phyloP scores from a whole-genome alignment of 2,888 invertebrate genomes.

The Quadroppia sp. region DNA sequence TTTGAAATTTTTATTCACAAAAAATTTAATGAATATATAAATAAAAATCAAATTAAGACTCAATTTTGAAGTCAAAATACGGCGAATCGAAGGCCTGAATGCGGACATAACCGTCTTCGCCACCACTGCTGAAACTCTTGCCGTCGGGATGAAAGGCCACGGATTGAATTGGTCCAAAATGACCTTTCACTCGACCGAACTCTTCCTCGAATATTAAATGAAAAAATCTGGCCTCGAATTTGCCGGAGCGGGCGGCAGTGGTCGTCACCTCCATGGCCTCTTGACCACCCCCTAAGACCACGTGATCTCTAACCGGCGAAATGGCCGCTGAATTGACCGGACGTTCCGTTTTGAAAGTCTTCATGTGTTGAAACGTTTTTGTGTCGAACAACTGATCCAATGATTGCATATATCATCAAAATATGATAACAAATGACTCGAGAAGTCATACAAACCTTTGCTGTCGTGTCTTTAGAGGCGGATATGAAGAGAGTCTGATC shows the following conservation, averaged over 20 bases:
- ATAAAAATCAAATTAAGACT: slow-evolving; percentile 61
- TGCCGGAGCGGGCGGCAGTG: slow-evolving; percentile 86
- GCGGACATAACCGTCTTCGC: slow-evolving; percentile 97
- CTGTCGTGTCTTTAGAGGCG: slow-evolving; percentile 92
- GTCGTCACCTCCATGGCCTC: slow-evolving; percentile 99
- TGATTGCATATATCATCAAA: slow-evolving; percentile 42
- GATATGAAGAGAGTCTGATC: slow-evolving; percentile 95
- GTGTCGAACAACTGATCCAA: slow-evolving; percentile 70
- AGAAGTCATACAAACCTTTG: slow-evolving; percentile 60
- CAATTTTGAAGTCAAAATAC: slow-evolving; percentile 93
- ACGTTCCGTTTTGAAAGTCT: slow-evolving; percentile 94
- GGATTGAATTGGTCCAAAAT: slow-evolving; percentile 99
- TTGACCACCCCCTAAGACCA: slow-evolving; percentile 96
- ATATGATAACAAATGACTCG: neutral
- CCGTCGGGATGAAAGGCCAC: slow-evolving; percentile 97
- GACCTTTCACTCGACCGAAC: slow-evolving; percentile 95
- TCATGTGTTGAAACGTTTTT: slow-evolving; percentile 75
- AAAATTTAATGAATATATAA: too few relatives aligned
- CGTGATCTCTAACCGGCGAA: slow-evolving; percentile 91
- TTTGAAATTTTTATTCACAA: too few relatives aligned
- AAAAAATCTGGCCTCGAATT: slow-evolving; percentile 93
- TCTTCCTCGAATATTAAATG: slow-evolving; percentile 95
- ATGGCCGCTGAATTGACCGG: slow-evolving; percentile 98
- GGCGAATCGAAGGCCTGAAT: slow-evolving; percentile 93
- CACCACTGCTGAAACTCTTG: slow-evolving; percentile 90